Evolutionary conservation across 1,140 invertebrate species (phyloP).

Genomic region (Mizuhopecten yessoensis): DNA sequence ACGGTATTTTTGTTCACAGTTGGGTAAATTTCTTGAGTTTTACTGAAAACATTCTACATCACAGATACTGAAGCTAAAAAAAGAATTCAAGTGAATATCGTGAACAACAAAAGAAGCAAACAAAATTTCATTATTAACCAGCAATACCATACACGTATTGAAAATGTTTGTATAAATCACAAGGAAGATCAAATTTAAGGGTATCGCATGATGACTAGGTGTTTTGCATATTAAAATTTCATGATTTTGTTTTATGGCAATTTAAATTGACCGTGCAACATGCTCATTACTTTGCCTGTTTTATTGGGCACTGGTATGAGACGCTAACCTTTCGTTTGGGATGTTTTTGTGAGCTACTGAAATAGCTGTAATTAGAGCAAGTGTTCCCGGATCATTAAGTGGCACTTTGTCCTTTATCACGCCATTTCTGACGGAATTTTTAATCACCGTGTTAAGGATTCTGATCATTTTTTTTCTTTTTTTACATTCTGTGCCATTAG

Average conservation of each 20-base stretch:
- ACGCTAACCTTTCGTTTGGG: neutral
- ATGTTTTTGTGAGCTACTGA: neutral
- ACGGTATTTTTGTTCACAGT: no score
- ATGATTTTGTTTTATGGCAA: neutral
- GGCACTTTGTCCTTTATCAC: neutral
- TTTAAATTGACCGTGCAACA: neutral
- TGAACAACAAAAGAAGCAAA: no score
- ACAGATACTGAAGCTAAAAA: no score
- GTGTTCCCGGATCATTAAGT: neutral
- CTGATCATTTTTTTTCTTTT: neutral
- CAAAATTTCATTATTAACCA: no score
- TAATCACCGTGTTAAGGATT: conserved; percentile 19
- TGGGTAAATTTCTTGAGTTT: no score
- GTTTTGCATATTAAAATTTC: neutral
- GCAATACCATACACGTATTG: no score
- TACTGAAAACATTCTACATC: no score
- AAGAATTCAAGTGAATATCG: no score
- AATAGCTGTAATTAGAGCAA: neutral
- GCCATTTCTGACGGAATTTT: neutral
- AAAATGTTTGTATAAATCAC: no score
- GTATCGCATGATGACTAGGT: neutral
- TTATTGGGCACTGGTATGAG: neutral
- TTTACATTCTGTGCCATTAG: neutral
- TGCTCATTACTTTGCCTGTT: neutral
- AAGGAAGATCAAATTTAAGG: no score